Evolutionary conservation across 2,797 vertebrate genomes (phyloP).

Genomic region (Betta splendens): DNA sequence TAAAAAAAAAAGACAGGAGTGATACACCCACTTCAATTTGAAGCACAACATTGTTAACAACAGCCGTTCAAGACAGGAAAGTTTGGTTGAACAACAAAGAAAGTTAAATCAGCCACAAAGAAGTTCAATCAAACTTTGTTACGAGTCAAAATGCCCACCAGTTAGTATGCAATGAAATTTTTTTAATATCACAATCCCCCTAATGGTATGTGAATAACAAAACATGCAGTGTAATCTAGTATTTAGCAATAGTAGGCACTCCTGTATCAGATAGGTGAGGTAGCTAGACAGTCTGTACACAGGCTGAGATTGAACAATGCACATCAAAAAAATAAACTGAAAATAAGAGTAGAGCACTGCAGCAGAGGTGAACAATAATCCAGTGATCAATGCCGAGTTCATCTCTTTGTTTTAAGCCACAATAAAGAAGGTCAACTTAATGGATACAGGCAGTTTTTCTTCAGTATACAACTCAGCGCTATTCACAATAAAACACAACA

Average conservation of each 20-base stretch:
- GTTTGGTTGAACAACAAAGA: constrained; percentile 78
- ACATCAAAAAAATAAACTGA: constrained; percentile 35
- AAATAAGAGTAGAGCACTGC: constrained; percentile 47
- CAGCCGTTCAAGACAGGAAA: constrained; percentile 78
- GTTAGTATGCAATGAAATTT: constrained; percentile 48
- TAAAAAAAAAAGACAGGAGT: constrained; percentile 64
- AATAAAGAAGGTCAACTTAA: constrained; percentile 57
- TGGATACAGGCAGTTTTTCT: constrained; percentile 37
- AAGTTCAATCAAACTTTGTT: constrained; percentile 75
- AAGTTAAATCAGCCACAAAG: constrained; percentile 70
- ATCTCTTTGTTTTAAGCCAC: constrained; percentile 54
- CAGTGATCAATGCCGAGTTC: constrained; percentile 54
- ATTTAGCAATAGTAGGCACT: constrained; percentile 74
- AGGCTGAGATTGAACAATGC: constrained; percentile 58
- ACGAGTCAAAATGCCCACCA: constrained; percentile 61
- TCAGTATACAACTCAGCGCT: constrained; percentile 20
- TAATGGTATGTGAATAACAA: constrained; percentile 60
- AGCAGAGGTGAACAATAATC: constrained; percentile 56
- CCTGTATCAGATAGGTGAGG: constrained; percentile 75
- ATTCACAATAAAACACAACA: constrained; percentile 25
- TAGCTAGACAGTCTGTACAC: constrained; percentile 73
- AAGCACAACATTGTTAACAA: constrained; percentile 84
- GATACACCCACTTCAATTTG: constrained; percentile 88
- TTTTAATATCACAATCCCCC: constrained; percentile 54
- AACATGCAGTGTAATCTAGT: constrained; percentile 69